Conservation (phyloP, 2,113 vertebrate genomes). For the Panurus biarmicus region DNA sequence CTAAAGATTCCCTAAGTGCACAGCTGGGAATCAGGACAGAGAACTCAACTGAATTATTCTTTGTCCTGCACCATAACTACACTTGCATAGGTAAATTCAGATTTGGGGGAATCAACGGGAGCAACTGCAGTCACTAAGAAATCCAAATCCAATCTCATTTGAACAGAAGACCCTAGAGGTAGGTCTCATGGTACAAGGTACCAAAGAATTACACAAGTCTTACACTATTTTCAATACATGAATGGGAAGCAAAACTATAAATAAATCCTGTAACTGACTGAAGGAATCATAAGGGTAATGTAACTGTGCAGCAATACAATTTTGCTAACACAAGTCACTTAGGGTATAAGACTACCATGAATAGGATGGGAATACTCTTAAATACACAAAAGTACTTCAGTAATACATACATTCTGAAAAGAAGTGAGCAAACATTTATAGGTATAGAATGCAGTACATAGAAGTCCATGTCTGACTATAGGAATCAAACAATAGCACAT, state of each 20-base stretch:
- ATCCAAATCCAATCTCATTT: background rate
- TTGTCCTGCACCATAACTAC: background rate
- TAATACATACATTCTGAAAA: background rate
- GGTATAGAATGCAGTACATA: background rate
- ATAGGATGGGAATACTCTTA: background rate
- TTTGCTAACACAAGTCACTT: background rate
- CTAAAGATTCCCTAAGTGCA: background rate
- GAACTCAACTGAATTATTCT: background rate
- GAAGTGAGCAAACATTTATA: background rate
- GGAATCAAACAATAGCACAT: background rate
- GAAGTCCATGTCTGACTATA: background rate
- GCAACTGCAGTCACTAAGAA: background rate
- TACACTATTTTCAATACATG: background rate
- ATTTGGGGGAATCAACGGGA: background rate
- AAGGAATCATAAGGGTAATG: background rate
- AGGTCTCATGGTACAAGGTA: background rate
- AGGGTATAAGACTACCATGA: background rate
- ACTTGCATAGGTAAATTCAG: background rate
- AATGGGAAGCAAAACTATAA: background rate
- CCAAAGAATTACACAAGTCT: background rate
- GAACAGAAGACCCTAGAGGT: background rate
- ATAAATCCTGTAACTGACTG: background rate
- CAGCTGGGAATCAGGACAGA: background rate
- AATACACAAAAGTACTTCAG: background rate
- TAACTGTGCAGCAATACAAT: background rate